Evolutionary conservation across 2,113 vertebrate genomes (phyloP).

Genomic region (Xenopus laevis): DNA sequence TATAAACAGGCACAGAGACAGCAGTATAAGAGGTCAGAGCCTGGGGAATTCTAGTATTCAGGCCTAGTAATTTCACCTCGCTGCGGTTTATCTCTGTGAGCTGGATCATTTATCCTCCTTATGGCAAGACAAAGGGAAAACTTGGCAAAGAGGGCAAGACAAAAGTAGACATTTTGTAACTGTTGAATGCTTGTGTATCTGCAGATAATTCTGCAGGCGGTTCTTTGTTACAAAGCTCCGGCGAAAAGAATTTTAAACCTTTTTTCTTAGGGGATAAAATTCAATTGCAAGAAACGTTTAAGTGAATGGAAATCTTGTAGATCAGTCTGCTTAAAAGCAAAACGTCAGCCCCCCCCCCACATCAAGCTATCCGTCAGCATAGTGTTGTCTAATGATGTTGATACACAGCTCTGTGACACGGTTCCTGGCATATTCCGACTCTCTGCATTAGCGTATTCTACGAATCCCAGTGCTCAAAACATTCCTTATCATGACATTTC

Average conservation of each 20-base stretch:
- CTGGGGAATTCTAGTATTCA: constrained; percentile 51
- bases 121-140: constrained; percentile 55
- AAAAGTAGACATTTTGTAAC: constrained; percentile 59
- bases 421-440: background rate
- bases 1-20: constrained; percentile 47
- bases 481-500: background rate
- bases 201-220: constrained; percentile 57
- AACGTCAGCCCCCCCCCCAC: background rate
- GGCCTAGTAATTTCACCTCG: constrained; percentile 59
- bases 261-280: too few relatives aligned
- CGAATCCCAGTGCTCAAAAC: background rate
- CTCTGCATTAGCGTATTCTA: background rate
- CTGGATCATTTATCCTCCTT: constrained; percentile 63
- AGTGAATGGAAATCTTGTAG: too few relatives aligned
- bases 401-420: background rate
- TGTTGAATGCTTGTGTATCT: constrained; percentile 58
- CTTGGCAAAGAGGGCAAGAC: constrained; percentile 61
- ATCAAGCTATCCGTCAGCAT: background rate
- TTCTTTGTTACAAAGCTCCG: constrained; percentile 57
- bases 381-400: background rate
- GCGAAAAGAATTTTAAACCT: constrained; percentile 44
- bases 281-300: too few relatives aligned
- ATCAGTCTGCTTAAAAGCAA: too few relatives aligned
- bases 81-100: constrained; percentile 59
- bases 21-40: constrained; percentile 49